phyloP scores from a whole-genome alignment of 37 sponge, comb jelly and placozoan genomes.

The Mnemiopsis leidyi region DNA sequence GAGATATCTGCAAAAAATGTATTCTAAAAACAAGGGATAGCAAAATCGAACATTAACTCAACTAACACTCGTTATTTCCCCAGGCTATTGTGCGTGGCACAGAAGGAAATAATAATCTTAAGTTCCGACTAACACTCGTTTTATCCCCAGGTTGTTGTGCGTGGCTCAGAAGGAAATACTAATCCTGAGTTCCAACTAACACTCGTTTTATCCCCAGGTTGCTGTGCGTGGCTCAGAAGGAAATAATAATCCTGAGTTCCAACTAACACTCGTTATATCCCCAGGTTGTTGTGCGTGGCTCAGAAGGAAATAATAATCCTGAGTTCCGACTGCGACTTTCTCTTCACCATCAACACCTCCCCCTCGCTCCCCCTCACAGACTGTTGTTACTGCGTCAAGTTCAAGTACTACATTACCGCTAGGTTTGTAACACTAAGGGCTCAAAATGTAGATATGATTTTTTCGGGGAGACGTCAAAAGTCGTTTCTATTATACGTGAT shows the following conservation, averaged over 20 bases:
- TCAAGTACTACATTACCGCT: conserved; percentile 42
- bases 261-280: neutral
- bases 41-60: too few relatives aligned
- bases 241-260: conserved; percentile 8
- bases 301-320: conserved; percentile 38
- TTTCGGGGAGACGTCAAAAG: too few relatives aligned
- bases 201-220: neutral
- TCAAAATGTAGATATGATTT: too few relatives aligned
- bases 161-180: conserved; percentile 32
- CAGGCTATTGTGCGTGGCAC: conserved; percentile 32
- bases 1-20: too few relatives aligned
- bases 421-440: too few relatives aligned
- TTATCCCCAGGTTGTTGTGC: neutral
- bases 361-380: conserved; percentile 25
- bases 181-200: neutral
- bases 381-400: conserved; percentile 1
- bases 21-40: too few relatives aligned
- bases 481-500: too few relatives aligned
- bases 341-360: neutral
- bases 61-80: neutral
- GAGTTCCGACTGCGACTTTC: neutral
- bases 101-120: conserved; percentile 20
- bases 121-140: neutral
- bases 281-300: conserved; percentile 19
- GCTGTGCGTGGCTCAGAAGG: conserved; percentile 30